Base-by-base conservation (phyloP, 2,888 invertebrate species). In the Psylliodes chrysocephalus region DNA sequence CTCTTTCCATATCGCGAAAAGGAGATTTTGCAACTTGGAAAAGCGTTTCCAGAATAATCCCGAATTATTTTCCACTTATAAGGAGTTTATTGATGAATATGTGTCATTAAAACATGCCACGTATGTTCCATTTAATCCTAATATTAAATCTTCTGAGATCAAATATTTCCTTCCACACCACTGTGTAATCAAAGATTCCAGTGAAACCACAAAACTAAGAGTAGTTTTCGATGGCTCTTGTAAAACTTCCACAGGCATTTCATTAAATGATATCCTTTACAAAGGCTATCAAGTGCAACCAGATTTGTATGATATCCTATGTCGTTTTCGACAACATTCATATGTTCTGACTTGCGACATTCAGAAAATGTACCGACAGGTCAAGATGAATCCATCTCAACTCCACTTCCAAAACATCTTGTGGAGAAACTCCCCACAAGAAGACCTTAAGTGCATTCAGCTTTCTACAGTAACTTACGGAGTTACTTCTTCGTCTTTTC, bases 101-200 rank as follows among this genome's bases (percentile, higher is more conserved):
- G n/a, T n/a, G n/a, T n/a, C n/a, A 3, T 33, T 33, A 8, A n/a
- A n/a, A 8, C 33, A 33, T 10, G 33, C 8, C 6, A 2, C 2
- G 8, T 33, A 8, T 33, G 2, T 33, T 2, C 33, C 33, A 2
- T 8, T 33, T 8, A 55, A 35, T 14, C n/a, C n/a, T n/a, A n/a
- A n/a, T n/a, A n/a, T n/a, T n/a, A n/a, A n/a, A n/a, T n/a, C n/a
- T n/a, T n/a, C n/a, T 3, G 10, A 47, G 14, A 18, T 14, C 1
- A 15, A 38, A 18, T 60, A 3, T 53, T 60, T n/a, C 19, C 17
- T 63, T 15, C 52, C 63, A 5, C 63, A 63, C 51, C 63, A 63
- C 28, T 47, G 42, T 15, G 51, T 57, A 4, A 7, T 57, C 0
- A 63, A 63, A 25, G 28, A 38, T 7, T 7, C 46, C 46, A 35